phyloP scores from a whole-genome alignment of 2,797 vertebrate genomes.

The Muscicapa comitata region DNA sequence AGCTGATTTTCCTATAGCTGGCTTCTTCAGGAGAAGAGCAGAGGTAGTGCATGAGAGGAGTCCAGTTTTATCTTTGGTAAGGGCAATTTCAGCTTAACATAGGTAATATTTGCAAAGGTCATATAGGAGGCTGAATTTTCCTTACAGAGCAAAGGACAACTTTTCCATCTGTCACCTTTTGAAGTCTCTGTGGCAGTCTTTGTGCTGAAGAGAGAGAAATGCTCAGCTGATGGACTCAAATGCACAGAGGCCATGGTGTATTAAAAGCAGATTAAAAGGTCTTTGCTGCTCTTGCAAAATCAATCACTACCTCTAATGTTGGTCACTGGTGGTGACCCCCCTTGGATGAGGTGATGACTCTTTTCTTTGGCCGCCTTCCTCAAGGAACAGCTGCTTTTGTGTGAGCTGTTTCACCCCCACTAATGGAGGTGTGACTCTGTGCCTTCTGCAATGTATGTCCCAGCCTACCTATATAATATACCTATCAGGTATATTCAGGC shows the following conservation, averaged over 20 bases:
- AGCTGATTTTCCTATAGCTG: not conserved
- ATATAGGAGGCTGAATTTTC: not conserved
- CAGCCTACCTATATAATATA: too few relatives aligned
- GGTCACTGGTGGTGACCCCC: not conserved
- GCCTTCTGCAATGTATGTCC: not conserved
- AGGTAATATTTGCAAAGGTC: not conserved
- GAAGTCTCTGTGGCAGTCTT: not conserved
- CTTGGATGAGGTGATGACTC: not conserved
- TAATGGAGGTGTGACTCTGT: rapidly evolving
- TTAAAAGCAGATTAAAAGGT: not conserved
- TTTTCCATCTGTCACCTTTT: not conserved
- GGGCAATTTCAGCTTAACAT: not conserved
- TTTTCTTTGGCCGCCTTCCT: rapidly evolving
- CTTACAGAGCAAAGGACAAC: not conserved
- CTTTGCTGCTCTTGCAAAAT: not conserved
- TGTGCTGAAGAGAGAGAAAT: not conserved
- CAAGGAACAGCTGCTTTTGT: not conserved
- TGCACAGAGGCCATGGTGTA: not conserved
- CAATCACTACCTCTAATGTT: not conserved
- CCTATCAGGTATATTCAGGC: not conserved
- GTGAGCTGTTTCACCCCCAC: not conserved
- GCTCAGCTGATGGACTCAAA: not conserved
- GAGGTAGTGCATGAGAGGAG: not conserved
- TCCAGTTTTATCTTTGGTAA: not conserved
- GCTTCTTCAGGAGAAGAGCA: not conserved